Evolutionary conservation across 2,113 vertebrate genomes (phyloP), one percentile per base, ranked within the genome.

Genomic region (Carassius auratus): DNA sequence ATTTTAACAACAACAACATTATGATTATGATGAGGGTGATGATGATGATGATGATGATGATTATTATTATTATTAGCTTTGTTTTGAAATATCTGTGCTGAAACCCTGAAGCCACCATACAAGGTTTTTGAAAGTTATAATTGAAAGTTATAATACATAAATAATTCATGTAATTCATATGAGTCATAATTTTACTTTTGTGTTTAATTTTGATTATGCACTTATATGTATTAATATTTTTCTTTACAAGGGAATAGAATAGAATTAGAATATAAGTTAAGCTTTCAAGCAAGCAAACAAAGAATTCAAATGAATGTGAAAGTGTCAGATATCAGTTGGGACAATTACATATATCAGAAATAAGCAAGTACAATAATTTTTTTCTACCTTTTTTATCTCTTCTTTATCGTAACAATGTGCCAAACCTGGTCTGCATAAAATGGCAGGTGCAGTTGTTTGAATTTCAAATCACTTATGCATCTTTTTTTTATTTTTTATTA

Each of bases 381-480:
- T 87, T 91, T 85, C 90, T 90, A 90, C 82, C 81, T n/a, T 64
- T 93, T 93, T 88, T 93, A 86, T 81, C 55, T 84, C 84, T 77
- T 85, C 88, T 87, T 5, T n/a, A 48, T 86, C 77, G 84, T 84
- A 91, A 89, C 87, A 91, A 90, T 88, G 89, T 68, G 73, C 82
- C 82, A 86, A 89, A 91, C 92, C 86, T 87, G 90, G 84, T 82
- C 77, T 81, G 85, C 87, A 75, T 57, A 85, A 80, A 86, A 85
- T 86, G 93, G 92, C 94, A 94, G 92, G 88, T 92, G 90, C 88
- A 89, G 86, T 91, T 93, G 93, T 92, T 94, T 94, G 93, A 93
- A 93, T 94, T 94, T 93, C 91, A 94, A 93, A 94, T 94, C 91
- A 93, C 88, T 87, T 73, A 78, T 85, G 88, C 89, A 93, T 94